Evolutionary conservation across 2,113 vertebrate genomes (phyloP), one percentile per base, ranked within the genome.

Genomic region (Protomyctophum bolini): DNA sequence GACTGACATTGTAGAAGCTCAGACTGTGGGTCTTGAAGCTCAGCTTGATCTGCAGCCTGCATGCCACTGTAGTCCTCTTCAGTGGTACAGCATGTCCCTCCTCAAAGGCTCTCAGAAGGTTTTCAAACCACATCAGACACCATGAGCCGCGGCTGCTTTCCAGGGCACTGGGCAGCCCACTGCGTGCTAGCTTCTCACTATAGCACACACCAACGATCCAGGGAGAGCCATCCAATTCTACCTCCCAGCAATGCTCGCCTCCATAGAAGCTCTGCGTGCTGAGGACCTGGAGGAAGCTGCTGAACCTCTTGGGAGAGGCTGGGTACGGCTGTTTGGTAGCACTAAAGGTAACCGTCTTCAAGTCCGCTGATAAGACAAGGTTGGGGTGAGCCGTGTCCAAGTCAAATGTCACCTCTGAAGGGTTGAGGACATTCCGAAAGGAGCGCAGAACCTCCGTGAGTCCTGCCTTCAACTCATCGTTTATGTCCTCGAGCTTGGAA

Each of bases 121-220:
- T 92, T 28, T 95, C 89, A 0, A 89, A 94, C 94, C 91, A 92
- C 69, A 94, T 91, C 47, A 94, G 87, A 71, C 92, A 93, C 94
- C 94, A 95, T 68, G 94, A 95, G 77, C 86, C 91, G 29, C 68
- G 77, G 65, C 93, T 95, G 65, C 94, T 92, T 0, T 86, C 94
- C 70, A 95, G 91, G 28, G 92, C 93, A 1, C 95, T 86, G 66
- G 92, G 70, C 82, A 94, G n/a, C 51, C 93, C 93, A 4, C 82
- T 87, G 2, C 93, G 85, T 5, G 91, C 82, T 0, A 94, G 77
- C 66, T 90, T 92, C 63, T 83, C 90, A 7, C 79, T 70, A 86
- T 89, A 90, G 8, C 72, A 94, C 72, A 95, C 14, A 0, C 93
- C 94, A 6, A 96, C 49, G 64, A 91, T 87, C 56, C 94, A 95